A percentile compares a stretch with the other conserved stretches of the same genome.
Evolutionary conservation across 2,888 invertebrate species (phyloP).

Genomic region (Choristoneura rosaceana): DNA sequence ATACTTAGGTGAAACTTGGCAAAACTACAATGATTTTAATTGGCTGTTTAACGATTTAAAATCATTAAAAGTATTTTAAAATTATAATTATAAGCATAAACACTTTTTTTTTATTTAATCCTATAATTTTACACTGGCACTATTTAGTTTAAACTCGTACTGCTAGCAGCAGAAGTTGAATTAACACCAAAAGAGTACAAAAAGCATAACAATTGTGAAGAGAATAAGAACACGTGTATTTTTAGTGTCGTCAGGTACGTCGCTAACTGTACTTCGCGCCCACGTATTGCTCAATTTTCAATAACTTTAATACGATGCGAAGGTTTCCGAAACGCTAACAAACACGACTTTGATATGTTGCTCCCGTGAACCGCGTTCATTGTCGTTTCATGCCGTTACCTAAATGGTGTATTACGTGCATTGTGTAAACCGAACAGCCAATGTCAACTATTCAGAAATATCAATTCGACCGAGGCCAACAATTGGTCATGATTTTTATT

Average conservation of each 20-base stretch:
- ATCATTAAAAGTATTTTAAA: too few species aligned
- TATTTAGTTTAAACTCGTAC: background rate
- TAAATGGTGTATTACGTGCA: constrained; percentile 39
- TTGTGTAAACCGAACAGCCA: constrained; percentile 50
- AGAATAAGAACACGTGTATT: background rate
- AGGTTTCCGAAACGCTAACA: constrained; percentile 58
- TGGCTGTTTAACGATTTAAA: too few species aligned
- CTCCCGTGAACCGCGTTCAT: constrained; percentile 47
- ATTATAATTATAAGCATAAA: too few species aligned
- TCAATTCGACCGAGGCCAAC: constrained; percentile 41
- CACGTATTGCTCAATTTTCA: constrained; percentile 28
- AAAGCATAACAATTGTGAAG: background rate
- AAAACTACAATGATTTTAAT: too few species aligned
- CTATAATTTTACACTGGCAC: background rate
- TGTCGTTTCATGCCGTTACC: constrained; percentile 46
- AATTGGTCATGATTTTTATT: constrained; percentile 31
- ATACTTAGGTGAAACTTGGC: too few species aligned
- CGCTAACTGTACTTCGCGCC: constrained; percentile 15
- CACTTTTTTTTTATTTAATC: too few species aligned
- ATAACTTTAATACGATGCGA: constrained; percentile 48
- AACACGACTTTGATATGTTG: constrained; percentile 62
- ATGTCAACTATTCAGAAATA: constrained; percentile 49
- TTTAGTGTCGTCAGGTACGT: background rate
- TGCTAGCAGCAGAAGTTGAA: background rate
- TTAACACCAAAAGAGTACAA: background rate